A percentile compares a stretch with the other conserved stretches of the same genome.
These are phyloP conservation scores for Saiga tatarica DNA, from an alignment of 2,113 vertebrate genomes.

Conservation along the genomic window DNA sequence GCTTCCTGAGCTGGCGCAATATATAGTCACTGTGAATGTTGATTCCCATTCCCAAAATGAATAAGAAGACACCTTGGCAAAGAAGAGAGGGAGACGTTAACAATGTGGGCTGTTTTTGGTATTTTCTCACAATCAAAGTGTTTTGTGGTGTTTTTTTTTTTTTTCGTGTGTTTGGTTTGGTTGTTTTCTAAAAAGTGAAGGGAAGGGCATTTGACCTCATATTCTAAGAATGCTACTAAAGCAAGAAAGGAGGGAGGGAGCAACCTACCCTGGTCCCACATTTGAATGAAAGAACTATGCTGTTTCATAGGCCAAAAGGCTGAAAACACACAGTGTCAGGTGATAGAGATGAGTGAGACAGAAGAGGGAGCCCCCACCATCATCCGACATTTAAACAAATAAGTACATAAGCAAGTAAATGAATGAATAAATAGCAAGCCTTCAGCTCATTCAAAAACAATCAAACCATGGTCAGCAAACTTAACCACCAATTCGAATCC, in stretches of 20 bases:
- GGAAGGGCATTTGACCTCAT: not conserved
- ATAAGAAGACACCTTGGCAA: constrained; percentile 87
- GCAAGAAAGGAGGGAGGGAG: not conserved
- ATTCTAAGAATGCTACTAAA: not conserved
- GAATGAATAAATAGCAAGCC: not conserved
- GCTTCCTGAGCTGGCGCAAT: constrained; percentile 89
- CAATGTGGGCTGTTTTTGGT: not conserved
- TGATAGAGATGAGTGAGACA: not conserved
- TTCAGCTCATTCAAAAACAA: not conserved
- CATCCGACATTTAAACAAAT: not conserved
- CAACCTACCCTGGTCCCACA: not conserved
- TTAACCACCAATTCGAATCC: not conserved
- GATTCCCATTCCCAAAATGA: constrained; percentile 89
- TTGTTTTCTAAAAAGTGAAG: not conserved
- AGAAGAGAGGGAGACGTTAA: constrained; percentile 12
- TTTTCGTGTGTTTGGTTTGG: not conserved
- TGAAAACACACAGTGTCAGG: rapidly evolving
- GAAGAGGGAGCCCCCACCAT: not conserved
- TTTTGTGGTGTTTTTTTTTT: not conserved
- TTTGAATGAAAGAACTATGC: not conserved
- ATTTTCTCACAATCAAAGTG: not conserved
- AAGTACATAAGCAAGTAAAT: not conserved
- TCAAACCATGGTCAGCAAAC: not conserved
- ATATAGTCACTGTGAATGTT: constrained; percentile 94
- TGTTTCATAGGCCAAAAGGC: not conserved